phyloP scores from a whole-genome alignment of 1,140 invertebrate species.

The Sipha flava region DNA sequence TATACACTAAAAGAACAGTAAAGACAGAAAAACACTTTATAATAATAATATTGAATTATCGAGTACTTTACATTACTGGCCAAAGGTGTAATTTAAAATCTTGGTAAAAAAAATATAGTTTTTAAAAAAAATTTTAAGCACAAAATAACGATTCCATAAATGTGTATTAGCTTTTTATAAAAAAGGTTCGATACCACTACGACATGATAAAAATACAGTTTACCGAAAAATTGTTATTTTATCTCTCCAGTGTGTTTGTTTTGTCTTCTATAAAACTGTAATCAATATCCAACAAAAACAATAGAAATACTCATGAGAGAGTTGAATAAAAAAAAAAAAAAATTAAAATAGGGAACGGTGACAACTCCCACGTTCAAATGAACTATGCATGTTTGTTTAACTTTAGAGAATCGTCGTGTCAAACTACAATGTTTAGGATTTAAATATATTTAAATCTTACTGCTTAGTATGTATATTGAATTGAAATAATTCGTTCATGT shows the following conservation, averaged over 20 bases:
- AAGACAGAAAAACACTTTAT: no score
- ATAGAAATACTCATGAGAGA: neutral
- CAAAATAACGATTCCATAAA: no score
- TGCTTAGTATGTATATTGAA: no score
- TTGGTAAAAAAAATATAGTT: no score
- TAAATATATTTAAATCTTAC: neutral
- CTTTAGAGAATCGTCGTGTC: neutral
- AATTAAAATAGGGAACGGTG: neutral
- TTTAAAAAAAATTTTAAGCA: no score
- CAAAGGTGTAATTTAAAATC: no score
- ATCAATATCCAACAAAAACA: constrained; percentile 7
- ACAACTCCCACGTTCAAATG: neutral
- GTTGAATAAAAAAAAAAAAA: neutral
- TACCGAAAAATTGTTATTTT: neutral
- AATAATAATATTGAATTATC: no score
- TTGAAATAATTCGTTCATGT: no score
- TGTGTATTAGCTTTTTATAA: neutral
- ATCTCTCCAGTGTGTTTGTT: neutral
- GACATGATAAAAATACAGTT: neutral
- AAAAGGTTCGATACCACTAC: neutral
- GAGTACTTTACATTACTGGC: no score
- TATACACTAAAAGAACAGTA: no score
- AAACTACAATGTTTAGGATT: neutral
- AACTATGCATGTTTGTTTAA: neutral
- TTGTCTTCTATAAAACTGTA: constrained; percentile 7